Base-by-base conservation (phyloP, 2,888 invertebrate genomes). In the Baccha elongata region DNA sequence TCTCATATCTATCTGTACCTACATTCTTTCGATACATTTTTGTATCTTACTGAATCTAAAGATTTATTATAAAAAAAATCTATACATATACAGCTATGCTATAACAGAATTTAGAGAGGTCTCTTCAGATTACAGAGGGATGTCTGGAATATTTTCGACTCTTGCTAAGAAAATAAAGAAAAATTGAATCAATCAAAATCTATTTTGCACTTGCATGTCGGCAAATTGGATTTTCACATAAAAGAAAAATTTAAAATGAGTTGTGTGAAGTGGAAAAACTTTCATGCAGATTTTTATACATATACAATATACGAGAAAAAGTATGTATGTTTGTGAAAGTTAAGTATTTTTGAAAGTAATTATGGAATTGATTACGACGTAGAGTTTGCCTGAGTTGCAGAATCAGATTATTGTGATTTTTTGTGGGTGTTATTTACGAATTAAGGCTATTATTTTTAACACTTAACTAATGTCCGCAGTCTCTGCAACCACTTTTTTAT, bases 161-260 rank as follows among this genome's bases (percentile, higher is more conserved):
- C 68, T 76, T 44, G 50, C 48, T 72, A 76, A 55, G 72, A 64
- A 72, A 83, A 83, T 83, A 62, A 83, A 58, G 68, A 83, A 78
- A 88, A 88, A 89, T 89, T 87, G 87, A 89, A 89, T 89, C 88
- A 90, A 88, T 89, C 87, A 88, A 87, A 88, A 88, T 87, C 86
- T 86, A 88, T 88, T 88, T 88, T 84, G 73, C 81, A 85, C 78
- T 86, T 85, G 86, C 84, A 85, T 85, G 86, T 86, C 84, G 84
- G 71, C 62, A 88, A 89, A 88, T 88, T 87, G 85, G 86, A 89
- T 88, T 88, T 87, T 37, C 48, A 42, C 68, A 76, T 55, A 72
- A 83, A 83, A 48, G 52, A n/a, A 72, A 68, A 78, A 62, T 72
- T 37, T 60, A 68, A 78, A 73, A 73, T 78, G 72, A 78, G 72